These are phyloP conservation scores for Gavialis gangeticus DNA, from an alignment of 2,113 vertebrate genomes.

Conservation along the genomic window DNA sequence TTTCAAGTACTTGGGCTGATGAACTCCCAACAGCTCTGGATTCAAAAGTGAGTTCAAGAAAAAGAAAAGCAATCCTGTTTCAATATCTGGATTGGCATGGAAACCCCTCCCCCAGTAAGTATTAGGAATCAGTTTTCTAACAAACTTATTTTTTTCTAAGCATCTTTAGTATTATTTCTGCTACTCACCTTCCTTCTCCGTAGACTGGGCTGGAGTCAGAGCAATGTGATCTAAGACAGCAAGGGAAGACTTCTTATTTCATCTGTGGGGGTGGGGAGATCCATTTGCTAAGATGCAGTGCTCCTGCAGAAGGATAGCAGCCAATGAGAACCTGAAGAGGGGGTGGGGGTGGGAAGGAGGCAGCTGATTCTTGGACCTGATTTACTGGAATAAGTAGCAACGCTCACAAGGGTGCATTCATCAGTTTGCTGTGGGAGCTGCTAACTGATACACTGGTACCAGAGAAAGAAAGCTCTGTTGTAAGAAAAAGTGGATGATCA, in stretches of 20 bases:
- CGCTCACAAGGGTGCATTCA: conserved; percentile 27
- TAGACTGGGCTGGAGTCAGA: background rate
- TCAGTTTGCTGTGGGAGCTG: background rate
- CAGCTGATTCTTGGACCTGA: background rate
- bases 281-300: background rate
- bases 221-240: background rate
- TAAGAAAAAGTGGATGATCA: conserved; percentile 40
- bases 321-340: background rate
- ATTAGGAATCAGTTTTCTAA: background rate
- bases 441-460: background rate
- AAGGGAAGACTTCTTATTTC: conserved; percentile 1
- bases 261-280: background rate
- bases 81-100: background rate
- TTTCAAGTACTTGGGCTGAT: background rate
- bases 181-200: background rate
- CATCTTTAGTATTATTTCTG: background rate
- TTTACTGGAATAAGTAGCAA: background rate
- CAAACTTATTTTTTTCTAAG: background rate
- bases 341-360: background rate
- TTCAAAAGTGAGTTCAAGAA: background rate
- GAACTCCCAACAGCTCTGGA: background rate
- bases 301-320: background rate
- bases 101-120: background rate
- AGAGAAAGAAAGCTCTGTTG: background rate
- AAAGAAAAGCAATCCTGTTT: background rate